These are phyloP conservation scores for Cichlasoma orientale DNA, from an alignment of 2,797 vertebrate genomes.

Conservation along the genomic window DNA sequence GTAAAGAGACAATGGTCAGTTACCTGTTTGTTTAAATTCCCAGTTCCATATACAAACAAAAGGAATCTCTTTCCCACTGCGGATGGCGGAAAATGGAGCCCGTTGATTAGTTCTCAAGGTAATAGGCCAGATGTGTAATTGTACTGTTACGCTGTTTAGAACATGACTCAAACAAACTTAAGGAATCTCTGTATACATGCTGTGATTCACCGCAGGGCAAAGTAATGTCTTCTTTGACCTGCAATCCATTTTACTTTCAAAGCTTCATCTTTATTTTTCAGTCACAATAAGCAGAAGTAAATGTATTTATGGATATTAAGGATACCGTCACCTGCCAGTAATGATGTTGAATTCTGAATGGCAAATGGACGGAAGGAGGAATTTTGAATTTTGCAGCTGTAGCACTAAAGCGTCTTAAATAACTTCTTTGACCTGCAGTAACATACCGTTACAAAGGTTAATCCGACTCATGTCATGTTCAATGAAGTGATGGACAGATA, in stretches of 20 bases:
- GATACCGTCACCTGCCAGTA: neutral
- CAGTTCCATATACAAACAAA: slow-evolving; percentile 36
- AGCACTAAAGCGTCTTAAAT: neutral
- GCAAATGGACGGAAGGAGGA: neutral
- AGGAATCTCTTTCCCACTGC: slow-evolving; percentile 29
- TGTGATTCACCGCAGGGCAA: slow-evolving; percentile 32
- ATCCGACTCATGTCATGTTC: neutral
- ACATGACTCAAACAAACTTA: slow-evolving; percentile 45
- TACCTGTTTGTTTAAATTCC: slow-evolving; percentile 52
- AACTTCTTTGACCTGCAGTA: slow-evolving; percentile 4
- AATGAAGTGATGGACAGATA: slow-evolving; percentile 4
- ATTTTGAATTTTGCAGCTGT: slow-evolving; percentile 11
- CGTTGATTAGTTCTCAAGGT: slow-evolving; percentile 50
- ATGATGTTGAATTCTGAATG: neutral
- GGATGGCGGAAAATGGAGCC: slow-evolving; percentile 16
- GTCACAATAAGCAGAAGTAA: no score
- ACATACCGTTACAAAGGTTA: neutral
- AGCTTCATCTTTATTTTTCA: no score
- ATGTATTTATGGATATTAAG: no score
- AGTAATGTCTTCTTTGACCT: neutral
- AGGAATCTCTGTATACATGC: neutral
- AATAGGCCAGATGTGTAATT: slow-evolving; percentile 51
- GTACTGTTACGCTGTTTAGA: slow-evolving; percentile 54
- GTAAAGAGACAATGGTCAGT: slow-evolving; percentile 16
- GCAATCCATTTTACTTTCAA: neutral